These are phyloP conservation scores for Anas georgica DNA, from an alignment of 2,797 vertebrate genomes.

Conservation along the genomic window DNA sequence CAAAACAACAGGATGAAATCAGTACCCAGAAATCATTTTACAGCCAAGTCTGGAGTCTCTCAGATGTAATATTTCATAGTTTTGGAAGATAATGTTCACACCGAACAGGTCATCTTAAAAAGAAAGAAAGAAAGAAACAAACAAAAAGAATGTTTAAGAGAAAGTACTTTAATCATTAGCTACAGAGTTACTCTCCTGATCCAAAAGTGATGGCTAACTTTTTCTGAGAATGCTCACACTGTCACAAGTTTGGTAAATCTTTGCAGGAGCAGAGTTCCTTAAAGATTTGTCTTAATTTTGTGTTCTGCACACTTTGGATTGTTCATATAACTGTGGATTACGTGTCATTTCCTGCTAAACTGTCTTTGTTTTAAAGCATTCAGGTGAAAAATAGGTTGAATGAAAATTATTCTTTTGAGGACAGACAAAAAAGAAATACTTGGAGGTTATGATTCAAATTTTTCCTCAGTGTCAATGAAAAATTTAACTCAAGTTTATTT, in stretches of 20 bases:
- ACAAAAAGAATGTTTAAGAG: background rate
- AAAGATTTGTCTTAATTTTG: slow-evolving; percentile 1
- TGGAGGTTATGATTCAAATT: background rate
- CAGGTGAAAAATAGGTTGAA: background rate
- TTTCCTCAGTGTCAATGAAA: background rate
- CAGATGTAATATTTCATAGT: background rate
- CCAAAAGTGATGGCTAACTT: background rate
- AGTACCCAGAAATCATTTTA: background rate
- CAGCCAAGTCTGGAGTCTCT: background rate
- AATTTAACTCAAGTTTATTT: slow-evolving; percentile 30
- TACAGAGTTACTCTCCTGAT: background rate
- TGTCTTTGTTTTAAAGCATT: background rate
- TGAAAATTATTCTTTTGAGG: background rate
- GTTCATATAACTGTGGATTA: background rate
- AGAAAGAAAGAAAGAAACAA: background rate
- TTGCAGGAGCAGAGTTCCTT: background rate
- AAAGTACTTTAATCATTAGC: background rate
- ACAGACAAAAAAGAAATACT: slow-evolving; percentile 16
- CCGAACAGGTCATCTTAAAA: background rate
- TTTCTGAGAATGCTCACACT: background rate
- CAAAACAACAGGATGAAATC: slow-evolving; percentile 16
- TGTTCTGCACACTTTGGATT: background rate
- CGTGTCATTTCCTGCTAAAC: background rate
- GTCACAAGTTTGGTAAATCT: background rate
- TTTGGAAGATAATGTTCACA: slow-evolving; percentile 1